These are phyloP conservation scores for Halcyon smyrnensis DNA, from an alignment of 2,797 vertebrate species.

Conservation along the genomic window DNA sequence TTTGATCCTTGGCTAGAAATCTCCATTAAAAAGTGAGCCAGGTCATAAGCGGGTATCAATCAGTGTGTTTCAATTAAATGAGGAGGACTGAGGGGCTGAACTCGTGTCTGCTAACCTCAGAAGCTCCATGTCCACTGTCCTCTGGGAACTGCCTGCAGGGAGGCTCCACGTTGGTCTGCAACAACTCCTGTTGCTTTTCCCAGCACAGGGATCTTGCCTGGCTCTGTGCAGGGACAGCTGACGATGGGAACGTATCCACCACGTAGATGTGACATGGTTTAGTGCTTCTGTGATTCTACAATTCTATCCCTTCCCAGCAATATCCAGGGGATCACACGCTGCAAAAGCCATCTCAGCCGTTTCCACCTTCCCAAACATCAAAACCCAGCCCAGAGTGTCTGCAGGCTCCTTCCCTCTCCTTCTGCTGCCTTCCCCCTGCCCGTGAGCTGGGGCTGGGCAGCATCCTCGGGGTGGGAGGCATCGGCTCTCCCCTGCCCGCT, in stretches of 20 bases:
- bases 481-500: background rate
- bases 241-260: fast-evolving
- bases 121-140: background rate
- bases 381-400: background rate
- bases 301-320: background rate
- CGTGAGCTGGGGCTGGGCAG: fast-evolving
- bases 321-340: background rate
- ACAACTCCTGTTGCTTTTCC: background rate
- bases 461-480: background rate
- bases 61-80: background rate
- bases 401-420: background rate
- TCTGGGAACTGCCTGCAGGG: background rate
- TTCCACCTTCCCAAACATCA: background rate
- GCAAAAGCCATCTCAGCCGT: background rate
- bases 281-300: background rate
- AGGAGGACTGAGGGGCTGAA: background rate
- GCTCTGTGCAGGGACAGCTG: fast-evolving
- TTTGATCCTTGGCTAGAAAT: slow-evolving; percentile 1
- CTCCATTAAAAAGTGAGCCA: slow-evolving; percentile 12
- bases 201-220: fast-evolving
- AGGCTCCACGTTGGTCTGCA: background rate
- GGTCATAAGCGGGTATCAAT: background rate
- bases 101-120: background rate
- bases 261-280: background rate
- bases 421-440: background rate